Percentiles rank a stretch among this genome's conserved stretches.
Evolutionary conservation across 1,140 invertebrate species (phyloP).

Genomic region (Brachionus rotundiformis): DNA sequence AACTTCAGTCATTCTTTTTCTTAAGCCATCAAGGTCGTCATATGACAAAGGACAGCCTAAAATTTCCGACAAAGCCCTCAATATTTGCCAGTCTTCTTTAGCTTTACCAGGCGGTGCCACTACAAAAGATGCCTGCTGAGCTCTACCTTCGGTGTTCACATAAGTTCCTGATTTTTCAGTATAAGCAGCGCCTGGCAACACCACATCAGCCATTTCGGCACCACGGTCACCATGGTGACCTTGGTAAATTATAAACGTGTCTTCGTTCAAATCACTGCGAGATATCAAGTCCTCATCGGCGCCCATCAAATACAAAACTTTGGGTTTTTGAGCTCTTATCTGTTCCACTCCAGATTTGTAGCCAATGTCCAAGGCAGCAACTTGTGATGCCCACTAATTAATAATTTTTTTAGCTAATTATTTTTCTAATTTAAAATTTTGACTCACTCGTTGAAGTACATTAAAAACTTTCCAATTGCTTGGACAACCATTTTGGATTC

Average conservation of each 20-base stretch:
- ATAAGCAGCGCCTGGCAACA: constrained; percentile 92
- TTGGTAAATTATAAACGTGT: constrained; percentile 89
- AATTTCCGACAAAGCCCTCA: constrained; percentile 79
- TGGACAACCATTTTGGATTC: constrained; percentile 46
- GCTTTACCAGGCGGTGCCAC: constrained; percentile 90
- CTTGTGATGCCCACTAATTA: constrained; percentile 71
- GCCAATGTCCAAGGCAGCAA: constrained; percentile 81
- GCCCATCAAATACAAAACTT: constrained; percentile 84
- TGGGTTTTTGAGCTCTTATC: constrained; percentile 72
- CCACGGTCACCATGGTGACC: constrained; percentile 86
- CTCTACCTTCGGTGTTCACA: constrained; percentile 93
- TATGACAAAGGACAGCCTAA: constrained; percentile 81
- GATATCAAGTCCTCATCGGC: constrained; percentile 83
- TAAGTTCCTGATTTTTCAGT: constrained; percentile 96
- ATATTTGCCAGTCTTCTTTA: constrained; percentile 97
- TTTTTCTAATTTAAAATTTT: constrained; percentile 72
- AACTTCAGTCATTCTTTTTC: constrained; percentile 77
- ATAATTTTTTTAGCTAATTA: constrained; percentile 52
- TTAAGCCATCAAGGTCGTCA: constrained; percentile 81
- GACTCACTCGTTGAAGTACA: constrained; percentile 73
- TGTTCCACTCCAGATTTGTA: constrained; percentile 68
- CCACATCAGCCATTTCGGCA: constrained; percentile 85
- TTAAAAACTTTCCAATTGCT: constrained; percentile 79
- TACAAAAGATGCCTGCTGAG: constrained; percentile 87
- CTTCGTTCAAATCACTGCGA: constrained; percentile 73